Base-by-base conservation (phyloP, 2,113 vertebrate genomes). In the Semnornis frantzii region DNA sequence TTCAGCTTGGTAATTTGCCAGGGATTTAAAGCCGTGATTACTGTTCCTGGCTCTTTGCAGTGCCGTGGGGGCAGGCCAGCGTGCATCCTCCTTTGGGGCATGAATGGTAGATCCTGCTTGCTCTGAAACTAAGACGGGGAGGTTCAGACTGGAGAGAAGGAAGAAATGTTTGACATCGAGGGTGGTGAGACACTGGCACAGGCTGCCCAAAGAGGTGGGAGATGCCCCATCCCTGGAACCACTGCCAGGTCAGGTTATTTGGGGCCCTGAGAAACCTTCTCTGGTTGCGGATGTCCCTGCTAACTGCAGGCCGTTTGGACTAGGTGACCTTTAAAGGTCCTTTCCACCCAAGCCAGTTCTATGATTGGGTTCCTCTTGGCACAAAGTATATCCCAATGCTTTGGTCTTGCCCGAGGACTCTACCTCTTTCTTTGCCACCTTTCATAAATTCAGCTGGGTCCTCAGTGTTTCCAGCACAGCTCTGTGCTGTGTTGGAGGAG, bases 11-110 rank as follows among this genome's bases (percentile, higher is more conserved):
- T 21, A 2, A 58, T 30, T 72, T 88, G 91, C 94, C 91, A 88
- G 55, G 90, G 89, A 94, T 34, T 86, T 85, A 92, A 94, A 73
- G 37, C 85, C 70, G 4, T 59, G 82, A 94, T 95, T 92, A 93
- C 50, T 2, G 1, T n/a, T 66, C 85, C 69, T 64, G 76, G 85
- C 54, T 84, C 92, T 85, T 80, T 30, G 72, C 72, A 48, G 82
- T 0, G 15, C 85, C 9, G 50, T 52, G 50, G 50, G 50, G 50
- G 50, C 81, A 33, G 77, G 77, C 68, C 3, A 1, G 52, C 2
- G 0, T 66, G 82, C 2, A 0, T 85, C 89, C 85, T 76, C 76
- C 95, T 96, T 19, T 95, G 85, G 80, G 90, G 82, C 82, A 94
- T 12, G 50, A 18, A 85, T 93, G 30, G 1, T 34, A 75, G 74